phyloP scores from a whole-genome alignment of 1,140 invertebrate species.

The Leucophenga varia region DNA sequence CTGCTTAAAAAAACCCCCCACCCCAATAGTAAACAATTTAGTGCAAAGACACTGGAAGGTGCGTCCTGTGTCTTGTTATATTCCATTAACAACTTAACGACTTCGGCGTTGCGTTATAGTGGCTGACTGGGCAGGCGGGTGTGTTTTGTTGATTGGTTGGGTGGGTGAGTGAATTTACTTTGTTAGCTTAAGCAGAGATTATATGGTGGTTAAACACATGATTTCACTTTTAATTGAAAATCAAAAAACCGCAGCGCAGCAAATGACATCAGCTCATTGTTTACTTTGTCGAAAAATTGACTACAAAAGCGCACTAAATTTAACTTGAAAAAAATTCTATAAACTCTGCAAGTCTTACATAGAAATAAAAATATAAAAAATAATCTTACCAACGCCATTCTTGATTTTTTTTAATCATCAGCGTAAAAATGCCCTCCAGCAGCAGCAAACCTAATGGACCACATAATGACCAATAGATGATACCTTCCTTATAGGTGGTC shows the following conservation, averaged over 20 bases:
- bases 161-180: constrained; percentile 11
- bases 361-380: neutral
- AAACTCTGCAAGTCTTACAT: neutral
- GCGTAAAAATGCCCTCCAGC: constrained; percentile 79
- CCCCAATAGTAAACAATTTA: constrained; percentile 44
- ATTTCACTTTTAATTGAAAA: constrained; percentile 57
- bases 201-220: constrained; percentile 42
- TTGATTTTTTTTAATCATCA: constrained; percentile 81
- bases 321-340: neutral
- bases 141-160: constrained; percentile 9
- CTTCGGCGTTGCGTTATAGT: constrained; percentile 7
- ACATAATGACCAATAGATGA: constrained; percentile 75
- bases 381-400: constrained; percentile 80
- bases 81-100: constrained; percentile 51
- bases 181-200: no score
- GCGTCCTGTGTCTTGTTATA: constrained; percentile 21
- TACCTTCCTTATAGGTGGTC: constrained; percentile 70
- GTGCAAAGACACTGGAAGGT: neutral
- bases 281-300: constrained; percentile 31
- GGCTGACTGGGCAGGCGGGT: constrained; percentile 12
- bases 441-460: constrained; percentile 73
- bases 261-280: constrained; percentile 47
- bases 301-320: neutral
- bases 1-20: constrained; percentile 5
- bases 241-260: constrained; percentile 42